A percentile compares a stretch with the other conserved stretches of the same genome.
Conservation (phyloP, 2,797 vertebrate genomes). For the Typhlichthys subterraneus region DNA sequence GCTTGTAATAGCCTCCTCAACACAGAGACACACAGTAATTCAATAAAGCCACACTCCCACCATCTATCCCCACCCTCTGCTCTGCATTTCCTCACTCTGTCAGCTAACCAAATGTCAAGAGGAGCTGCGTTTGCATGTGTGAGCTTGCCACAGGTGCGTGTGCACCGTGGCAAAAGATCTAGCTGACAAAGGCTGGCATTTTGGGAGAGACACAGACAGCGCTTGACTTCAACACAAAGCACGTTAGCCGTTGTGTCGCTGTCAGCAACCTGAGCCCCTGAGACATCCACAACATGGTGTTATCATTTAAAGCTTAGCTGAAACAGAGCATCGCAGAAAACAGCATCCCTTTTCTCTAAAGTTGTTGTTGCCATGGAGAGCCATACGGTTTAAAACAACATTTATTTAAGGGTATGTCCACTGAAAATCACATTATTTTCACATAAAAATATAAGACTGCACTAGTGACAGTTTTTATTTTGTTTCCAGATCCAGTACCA, state of each 20-base stretch:
- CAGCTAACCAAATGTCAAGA: constrained; percentile 35
- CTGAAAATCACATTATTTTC: too few species aligned
- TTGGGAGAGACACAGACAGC: not conserved
- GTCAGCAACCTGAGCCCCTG: constrained; percentile 1
- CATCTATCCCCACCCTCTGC: constrained; percentile 1
- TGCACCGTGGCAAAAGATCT: not conserved
- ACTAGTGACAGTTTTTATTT: too few species aligned
- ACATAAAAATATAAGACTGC: too few species aligned
- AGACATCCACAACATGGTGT: not conserved
- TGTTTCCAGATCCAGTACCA: too few species aligned
- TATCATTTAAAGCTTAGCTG: constrained; percentile 10
- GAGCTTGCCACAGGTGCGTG: constrained; percentile 15
- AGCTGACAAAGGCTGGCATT: constrained; percentile 23
- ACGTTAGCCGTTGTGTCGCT: not conserved
- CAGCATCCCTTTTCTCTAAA: not conserved
- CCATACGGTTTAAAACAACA: too few species aligned
- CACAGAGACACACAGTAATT: constrained; percentile 41
- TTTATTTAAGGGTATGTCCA: too few species aligned
- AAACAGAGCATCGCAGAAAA: not conserved
- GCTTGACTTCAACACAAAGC: not conserved
- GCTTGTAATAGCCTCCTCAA: constrained; percentile 45
- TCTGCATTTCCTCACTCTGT: constrained; percentile 9
- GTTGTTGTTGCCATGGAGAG: too few species aligned
- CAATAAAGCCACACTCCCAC: constrained; percentile 29
- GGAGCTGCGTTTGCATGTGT: not conserved